Evolutionary conservation across 2,797 vertebrate species (phyloP), one percentile per base, ranked within the genome.

Genomic region (Helicolenus hilgendorfi): DNA sequence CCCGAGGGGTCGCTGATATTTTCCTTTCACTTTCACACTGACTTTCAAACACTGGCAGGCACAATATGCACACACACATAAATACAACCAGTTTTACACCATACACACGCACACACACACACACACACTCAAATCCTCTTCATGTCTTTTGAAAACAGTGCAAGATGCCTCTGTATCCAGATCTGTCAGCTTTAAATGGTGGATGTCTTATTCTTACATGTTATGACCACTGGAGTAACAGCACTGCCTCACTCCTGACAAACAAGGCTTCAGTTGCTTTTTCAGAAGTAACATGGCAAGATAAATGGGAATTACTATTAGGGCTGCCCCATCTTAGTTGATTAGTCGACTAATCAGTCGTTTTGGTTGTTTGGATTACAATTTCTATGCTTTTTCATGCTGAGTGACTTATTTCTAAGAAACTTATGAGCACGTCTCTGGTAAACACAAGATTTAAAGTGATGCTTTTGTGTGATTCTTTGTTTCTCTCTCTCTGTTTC

Each of bases 1-100:
- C 77, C 89, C 67, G 59, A n/a, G 56, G 72, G 94, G 79, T 87
- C 53, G 35, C 27, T 81, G 49, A 84, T 86, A 81, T 92, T 91
- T 87, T 72, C 59, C 58, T 74, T 64, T 87, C 87, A 91, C 81
- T 92, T 87, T 86, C 53, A 79, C 71, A 45, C 24, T 86, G 84
- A 87, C 83, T 89, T 93, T 94, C 33, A 91, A 22, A 77, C 70
- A 56, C 72, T 65, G 58, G 15, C 64, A 58, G 2, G 11, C 45
- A 24, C 56, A 38, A 1, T 14, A 71, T 24, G 29, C 35, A 60
- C 24, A 31, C 36, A 41, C 63, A 36, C 49, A 55, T 55, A 22
- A 55, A 55, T 49, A 49, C 33, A 56, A 22, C 10, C 41, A 69
- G 11, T 20, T 49, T 49, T 9, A 63, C 15, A 55, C 55, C 11